Evolutionary conservation across 2,888 invertebrate species (phyloP).

Genomic region (Dryococelus australis): DNA sequence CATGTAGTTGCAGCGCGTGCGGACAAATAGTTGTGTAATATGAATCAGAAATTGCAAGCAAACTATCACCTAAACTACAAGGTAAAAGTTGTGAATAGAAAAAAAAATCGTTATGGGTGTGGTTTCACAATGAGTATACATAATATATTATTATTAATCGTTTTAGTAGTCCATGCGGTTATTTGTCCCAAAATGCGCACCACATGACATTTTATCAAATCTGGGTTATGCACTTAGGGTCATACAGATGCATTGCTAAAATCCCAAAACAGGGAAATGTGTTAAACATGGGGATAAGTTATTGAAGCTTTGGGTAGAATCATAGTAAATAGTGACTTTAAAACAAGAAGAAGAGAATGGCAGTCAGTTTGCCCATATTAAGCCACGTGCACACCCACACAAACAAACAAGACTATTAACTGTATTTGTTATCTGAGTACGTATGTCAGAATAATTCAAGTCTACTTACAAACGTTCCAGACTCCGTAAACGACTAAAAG

Average conservation of each 20-base stretch:
- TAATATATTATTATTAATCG: no score
- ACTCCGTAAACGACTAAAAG: constrained; percentile 54
- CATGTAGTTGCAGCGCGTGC: no score
- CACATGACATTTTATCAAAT: not conserved
- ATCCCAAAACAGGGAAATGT: constrained; percentile 17
- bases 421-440: no score
- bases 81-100: no score
- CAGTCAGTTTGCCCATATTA: not conserved
- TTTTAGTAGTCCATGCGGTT: not conserved
- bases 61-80: no score
- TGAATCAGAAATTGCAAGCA: no score
- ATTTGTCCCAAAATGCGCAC: not conserved
- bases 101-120: no score
- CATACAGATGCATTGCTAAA: not conserved
- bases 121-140: no score
- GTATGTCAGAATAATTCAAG: no score
- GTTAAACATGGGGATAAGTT: not conserved
- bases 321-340: not conserved
- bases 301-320: not conserved
- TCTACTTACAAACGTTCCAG: constrained; percentile 56
- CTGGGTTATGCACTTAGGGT: not conserved
- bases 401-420: not conserved
- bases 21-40: no score
- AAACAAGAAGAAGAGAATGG: constrained; percentile 18
- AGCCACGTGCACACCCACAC: constrained; percentile 30